These are phyloP conservation scores for Macrosteles quadrilineatus DNA, from an alignment of 1,140 invertebrate species.

Conservation along the genomic window DNA sequence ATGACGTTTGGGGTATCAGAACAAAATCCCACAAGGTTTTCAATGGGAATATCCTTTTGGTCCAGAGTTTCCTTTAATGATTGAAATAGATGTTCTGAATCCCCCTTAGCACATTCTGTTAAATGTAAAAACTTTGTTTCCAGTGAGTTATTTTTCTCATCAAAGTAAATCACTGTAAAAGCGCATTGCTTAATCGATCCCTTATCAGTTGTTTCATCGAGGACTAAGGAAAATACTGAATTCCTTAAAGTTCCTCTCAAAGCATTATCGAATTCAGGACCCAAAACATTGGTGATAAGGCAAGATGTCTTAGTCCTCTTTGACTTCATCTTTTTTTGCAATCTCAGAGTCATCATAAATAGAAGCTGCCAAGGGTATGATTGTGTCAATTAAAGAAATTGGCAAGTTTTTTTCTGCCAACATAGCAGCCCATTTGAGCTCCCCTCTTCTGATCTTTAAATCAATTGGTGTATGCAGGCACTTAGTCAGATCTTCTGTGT, in stretches of 20 bases:
- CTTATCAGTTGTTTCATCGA: not conserved
- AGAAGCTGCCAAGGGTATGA: not conserved
- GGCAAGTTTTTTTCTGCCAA: conserved; percentile 9
- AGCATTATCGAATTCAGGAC: not conserved
- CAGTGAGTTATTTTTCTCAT: not conserved
- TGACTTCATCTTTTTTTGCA: not conserved
- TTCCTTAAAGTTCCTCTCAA: not conserved
- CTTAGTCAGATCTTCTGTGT: not conserved
- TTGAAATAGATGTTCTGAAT: not conserved
- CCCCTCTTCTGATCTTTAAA: not conserved
- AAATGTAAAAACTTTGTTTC: not conserved
- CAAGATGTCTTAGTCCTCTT: not conserved
- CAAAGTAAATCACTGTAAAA: not conserved
- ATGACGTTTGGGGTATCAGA: not conserved
- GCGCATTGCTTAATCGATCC: conserved; percentile 1
- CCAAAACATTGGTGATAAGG: not conserved
- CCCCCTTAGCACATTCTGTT: not conserved
- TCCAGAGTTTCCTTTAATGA: not conserved
- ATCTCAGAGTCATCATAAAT: not conserved
- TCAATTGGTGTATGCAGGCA: not conserved
- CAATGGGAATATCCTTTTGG: not conserved
- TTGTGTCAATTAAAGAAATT: not conserved
- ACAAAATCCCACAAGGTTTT: not conserved
- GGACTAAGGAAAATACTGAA: not conserved
- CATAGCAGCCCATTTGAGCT: conserved; percentile 8